A percentile compares a stretch with the other conserved stretches of the same genome.
Conservation (phyloP, 2,797 vertebrate species). For the Australoheros facetus region DNA sequence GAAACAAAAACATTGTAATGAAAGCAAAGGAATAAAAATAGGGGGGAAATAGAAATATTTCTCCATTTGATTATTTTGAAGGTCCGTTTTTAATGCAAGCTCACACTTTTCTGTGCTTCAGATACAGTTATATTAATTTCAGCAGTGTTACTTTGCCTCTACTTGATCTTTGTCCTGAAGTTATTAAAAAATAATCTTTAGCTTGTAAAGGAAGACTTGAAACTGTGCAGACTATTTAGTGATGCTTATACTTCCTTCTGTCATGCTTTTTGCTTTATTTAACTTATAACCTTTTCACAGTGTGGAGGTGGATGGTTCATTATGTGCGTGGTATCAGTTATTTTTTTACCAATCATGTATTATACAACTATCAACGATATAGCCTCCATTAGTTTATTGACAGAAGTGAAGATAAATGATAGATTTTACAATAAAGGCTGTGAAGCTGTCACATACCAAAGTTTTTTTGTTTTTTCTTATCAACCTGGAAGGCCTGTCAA, state of each 20-base stretch:
- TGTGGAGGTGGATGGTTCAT: neutral
- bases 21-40: conserved; percentile 1
- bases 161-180: neutral
- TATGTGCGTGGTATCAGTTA: neutral
- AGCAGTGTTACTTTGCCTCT: neutral
- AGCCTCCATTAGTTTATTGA: too few species aligned
- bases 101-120: neutral
- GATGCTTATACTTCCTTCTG: neutral
- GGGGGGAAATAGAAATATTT: neutral
- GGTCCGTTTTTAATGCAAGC: neutral
- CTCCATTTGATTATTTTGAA: neutral
- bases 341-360: too few species aligned
- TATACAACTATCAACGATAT: too few species aligned
- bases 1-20: neutral
- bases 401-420: too few species aligned
- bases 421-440: too few species aligned
- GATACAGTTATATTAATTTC: neutral
- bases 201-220: neutral
- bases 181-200: neutral
- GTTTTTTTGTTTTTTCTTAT: too few species aligned
- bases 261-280: neutral
- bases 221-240: neutral
- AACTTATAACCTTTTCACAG: neutral
- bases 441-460: too few species aligned
- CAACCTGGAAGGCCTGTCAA: too few species aligned